Conservation (phyloP, 2,888 invertebrate species). For the Cantharis flavilabris region DNA sequence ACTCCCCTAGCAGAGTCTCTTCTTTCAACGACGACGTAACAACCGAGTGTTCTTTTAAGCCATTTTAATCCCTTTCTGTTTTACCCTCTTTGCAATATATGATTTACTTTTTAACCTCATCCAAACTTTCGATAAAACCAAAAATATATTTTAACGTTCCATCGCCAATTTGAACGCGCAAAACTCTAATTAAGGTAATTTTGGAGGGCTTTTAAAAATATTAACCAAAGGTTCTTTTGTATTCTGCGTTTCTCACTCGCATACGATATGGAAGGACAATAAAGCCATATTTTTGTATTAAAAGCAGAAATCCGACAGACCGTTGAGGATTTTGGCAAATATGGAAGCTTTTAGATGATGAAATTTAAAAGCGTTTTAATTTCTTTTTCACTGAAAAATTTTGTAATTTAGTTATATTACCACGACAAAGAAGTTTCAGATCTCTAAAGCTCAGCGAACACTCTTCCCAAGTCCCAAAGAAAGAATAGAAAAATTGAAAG, state of each 20-base stretch:
- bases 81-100: conserved; percentile 28
- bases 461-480: no score
- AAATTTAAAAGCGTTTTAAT: conserved; percentile 1
- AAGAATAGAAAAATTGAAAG: no score
- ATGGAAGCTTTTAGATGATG: conserved; percentile 2
- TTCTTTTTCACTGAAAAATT: not conserved
- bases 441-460: not conserved
- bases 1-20: conserved; percentile 37
- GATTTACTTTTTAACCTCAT: conserved; percentile 26
- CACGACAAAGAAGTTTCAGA: not conserved
- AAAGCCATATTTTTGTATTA: not conserved
- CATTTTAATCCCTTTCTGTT: conserved; percentile 32
- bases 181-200: not conserved
- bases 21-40: conserved; percentile 37
- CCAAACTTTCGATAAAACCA: not conserved
- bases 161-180: not conserved
- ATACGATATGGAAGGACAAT: not conserved
- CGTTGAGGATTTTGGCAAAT: not conserved
- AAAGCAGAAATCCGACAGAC: not conserved
- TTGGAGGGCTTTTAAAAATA: not conserved
- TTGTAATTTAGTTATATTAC: not conserved
- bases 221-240: not conserved
- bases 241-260: not conserved
- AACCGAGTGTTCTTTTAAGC: conserved; percentile 39
- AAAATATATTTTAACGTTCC: not conserved